phyloP scores from a whole-genome alignment of 2,888 invertebrate genomes.

The Caprella mutica region DNA sequence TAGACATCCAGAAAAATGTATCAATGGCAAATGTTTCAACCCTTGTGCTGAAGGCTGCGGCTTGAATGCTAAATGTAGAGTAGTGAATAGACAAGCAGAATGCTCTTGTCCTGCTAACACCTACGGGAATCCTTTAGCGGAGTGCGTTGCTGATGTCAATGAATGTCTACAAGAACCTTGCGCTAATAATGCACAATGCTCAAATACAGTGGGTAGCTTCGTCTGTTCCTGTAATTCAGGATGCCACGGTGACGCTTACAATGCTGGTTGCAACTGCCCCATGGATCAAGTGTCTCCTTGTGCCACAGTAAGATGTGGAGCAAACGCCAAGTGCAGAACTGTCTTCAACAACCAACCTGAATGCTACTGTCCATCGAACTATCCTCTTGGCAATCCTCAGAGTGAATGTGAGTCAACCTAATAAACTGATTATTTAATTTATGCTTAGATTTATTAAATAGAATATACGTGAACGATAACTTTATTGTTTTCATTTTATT shows the following conservation, averaged over 20 bases:
- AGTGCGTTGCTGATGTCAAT: constrained; percentile 50
- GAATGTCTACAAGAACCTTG: constrained; percentile 56
- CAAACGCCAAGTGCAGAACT: constrained; percentile 67
- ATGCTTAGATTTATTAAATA: no score
- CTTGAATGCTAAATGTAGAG: constrained; percentile 52
- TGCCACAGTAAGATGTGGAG: constrained; percentile 63
- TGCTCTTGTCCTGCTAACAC: constrained; percentile 75
- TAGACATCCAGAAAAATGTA: constrained; percentile 52
- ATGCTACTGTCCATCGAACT: constrained; percentile 74
- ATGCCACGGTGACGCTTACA: constrained; percentile 66
- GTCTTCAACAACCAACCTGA: constrained; percentile 42
- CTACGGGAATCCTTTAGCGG: constrained; percentile 62
- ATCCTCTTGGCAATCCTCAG: constrained; percentile 71
- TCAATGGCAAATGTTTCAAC: constrained; percentile 58
- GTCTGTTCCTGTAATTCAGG: constrained; percentile 69
- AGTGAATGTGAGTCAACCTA: constrained; percentile 60
- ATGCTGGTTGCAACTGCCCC: constrained; percentile 60
- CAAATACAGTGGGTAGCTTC: constrained; percentile 56
- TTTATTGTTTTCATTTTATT: no score
- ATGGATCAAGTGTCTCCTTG: constrained; percentile 58
- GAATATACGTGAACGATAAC: no score
- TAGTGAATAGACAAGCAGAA: constrained; percentile 46
- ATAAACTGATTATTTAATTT: background rate
- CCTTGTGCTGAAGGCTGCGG: constrained; percentile 73
- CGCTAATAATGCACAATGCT: constrained; percentile 69